Base-by-base conservation (phyloP, 2,888 invertebrate genomes). In the Aphidius colemani region DNA sequence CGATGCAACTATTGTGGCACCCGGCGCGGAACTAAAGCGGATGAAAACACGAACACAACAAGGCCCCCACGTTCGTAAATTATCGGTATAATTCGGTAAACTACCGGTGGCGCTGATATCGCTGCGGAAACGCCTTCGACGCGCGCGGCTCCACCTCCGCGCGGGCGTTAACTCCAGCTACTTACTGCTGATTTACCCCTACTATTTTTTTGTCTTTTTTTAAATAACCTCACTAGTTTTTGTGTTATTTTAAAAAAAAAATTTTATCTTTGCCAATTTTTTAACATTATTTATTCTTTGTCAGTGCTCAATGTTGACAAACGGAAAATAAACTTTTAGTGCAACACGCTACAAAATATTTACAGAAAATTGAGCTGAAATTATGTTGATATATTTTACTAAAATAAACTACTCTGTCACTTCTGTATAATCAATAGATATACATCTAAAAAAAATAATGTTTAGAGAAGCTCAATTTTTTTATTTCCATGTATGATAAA, bases 1-100 rank as follows among this genome's bases (percentile, higher is more conserved):
- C 81, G 81, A 80, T 80, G 74, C 79, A 77, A 77, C 81, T 80
- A 67, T 79, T 78, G 76, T 78, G 81, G 78, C 81, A 81, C 76
- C 81, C 82, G 78, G 81, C 82, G 80, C 80, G 80, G 74, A 80
- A 81, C 82, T 82, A 81, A 80, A 75, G 75, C 78, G 75, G 75
- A 78, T 74, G 78, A 78, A 80, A 79, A 78, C 79, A 80, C 74
- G 69, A 71, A 72, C 72, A 59, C 58, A 53, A 67, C 68, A 66
- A 69, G 71, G 72, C 77, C 79, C 80, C 80, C 77, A 76, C 77
- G 71, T 74, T 75, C 75, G 7, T 64, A 53, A 30, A 8, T 45
- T 44, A 11, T 68, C 62, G 68, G 46, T 45, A 43, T 39, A 8
- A 13, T 10, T 58, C 62, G 62, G 50, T 8, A 9, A 2, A 46